Evolutionary conservation across 2,888 invertebrate species (phyloP), one percentile per base, ranked within the genome.

Genomic region (Sarcophaga carnaria): DNA sequence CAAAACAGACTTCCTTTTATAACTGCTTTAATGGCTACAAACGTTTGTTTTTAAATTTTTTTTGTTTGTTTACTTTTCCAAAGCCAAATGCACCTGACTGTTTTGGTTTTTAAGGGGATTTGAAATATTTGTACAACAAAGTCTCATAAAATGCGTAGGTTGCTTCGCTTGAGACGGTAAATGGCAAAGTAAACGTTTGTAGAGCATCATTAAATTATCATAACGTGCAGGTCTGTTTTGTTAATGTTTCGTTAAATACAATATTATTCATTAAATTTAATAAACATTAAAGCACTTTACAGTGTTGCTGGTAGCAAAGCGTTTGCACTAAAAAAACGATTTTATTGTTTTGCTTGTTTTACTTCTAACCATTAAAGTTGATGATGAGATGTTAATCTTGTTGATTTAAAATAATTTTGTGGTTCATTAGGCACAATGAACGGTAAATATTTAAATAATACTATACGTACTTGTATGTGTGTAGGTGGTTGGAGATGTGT

Each of bases 351-450:
- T 67, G 67, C 27, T 5, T 54, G 11, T 14, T 62, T 75, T 62
- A 10, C 54, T 22, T 27, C 62, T 49, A 81, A 63, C 25, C 3
- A 67, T 69, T 75, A 5, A 69, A 63, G 25, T 20, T 83, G 79
- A 27, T 83, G 79, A 47, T 14, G 75, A 75, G 78, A 85, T 85
- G 74, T 74, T 85, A 64, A 82, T 85, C 75, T 75, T n/a, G 74
- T 64, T 75, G 78, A 85, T 85, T 82, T 82, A 70, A 81, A 79
- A 59, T 70, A 75, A 80, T 84, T 70, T 84, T 84, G 11, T 83
- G n/a, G 47, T 75, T 70, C 63, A 75, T 64, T 37, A 77, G 64
- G 1, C 14, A 54, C 17, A 5, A 54, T 37, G 37, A 79, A n/a
- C 20, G 14, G n/a, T 45, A 69, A 25, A 14, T 27, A 71, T 82